Percentiles rank a stretch among this genome's conserved stretches.
Evolutionary conservation across 2,113 vertebrate genomes (phyloP).

Genomic region (Pelobates fuscus): DNA sequence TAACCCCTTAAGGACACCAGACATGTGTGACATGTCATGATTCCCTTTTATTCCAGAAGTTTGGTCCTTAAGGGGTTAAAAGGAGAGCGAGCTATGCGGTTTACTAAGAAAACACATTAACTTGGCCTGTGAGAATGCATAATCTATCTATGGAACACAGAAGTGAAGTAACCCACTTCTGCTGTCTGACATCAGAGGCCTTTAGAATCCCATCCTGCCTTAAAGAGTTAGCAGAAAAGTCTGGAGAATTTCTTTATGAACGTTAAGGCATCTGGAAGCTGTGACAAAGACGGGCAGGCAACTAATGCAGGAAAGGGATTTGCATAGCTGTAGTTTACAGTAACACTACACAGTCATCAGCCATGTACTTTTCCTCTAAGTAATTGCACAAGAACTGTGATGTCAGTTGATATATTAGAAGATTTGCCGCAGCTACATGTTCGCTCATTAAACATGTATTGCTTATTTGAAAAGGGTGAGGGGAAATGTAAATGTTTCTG

Average conservation of each 20-base stretch:
- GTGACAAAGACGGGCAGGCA: conserved; percentile 34
- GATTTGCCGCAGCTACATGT: not conserved
- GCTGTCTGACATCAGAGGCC: conserved; percentile 10
- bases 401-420: conserved; percentile 31
- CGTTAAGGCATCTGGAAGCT: conserved; percentile 25
- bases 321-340: conserved; percentile 6
- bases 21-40: no score
- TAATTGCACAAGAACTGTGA: conserved; percentile 26
- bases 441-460: not conserved
- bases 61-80: no score
- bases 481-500: not conserved
- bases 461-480: not conserved
- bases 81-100: no score
- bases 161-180: conserved; percentile 7
- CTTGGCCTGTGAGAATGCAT: not conserved
- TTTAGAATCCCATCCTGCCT: not conserved
- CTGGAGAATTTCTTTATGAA: conserved; percentile 15
- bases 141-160: not conserved
- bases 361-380: not conserved
- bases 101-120: no score
- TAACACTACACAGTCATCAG: conserved; percentile 24
- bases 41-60: no score
- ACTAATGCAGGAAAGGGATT: conserved; percentile 20
- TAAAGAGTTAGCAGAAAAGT: conserved; percentile 5
- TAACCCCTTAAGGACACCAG: no score